Evolutionary conservation across 53 echinoderm and acorn worm genomes (phyloP).

Genomic region (Echinometra lucunter): DNA sequence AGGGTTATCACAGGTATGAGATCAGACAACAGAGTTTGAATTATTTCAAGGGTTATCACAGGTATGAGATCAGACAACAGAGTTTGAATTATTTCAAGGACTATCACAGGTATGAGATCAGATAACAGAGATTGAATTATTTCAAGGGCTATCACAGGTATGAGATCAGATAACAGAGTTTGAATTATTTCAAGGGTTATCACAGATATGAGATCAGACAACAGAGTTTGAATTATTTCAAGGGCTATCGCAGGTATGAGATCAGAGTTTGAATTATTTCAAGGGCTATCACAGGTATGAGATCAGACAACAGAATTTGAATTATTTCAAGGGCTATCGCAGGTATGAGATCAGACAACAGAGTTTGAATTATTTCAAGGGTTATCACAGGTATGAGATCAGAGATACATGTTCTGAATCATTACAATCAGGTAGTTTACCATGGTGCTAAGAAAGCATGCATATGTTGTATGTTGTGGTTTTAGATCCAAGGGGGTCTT

Average conservation of each 20-base stretch:
- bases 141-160: conserved; percentile 99
- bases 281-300: conserved; percentile 98
- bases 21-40: conserved; percentile 90
- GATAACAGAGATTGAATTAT: conserved; percentile 92
- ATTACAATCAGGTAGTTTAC: too few relatives aligned
- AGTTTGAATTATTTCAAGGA: conserved; percentile 95
- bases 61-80: conserved; percentile 91
- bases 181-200: conserved; percentile 96
- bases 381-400: conserved; percentile 74
- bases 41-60: conserved; percentile 98
- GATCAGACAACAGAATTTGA: conserved; percentile 90
- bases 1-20: conserved; percentile 98
- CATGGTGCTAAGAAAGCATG: too few relatives aligned
- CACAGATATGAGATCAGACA: conserved; percentile 94
- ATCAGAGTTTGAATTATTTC: conserved; percentile 95
- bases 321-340: conserved; percentile 98
- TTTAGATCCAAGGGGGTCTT: too few relatives aligned
- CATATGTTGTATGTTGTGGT: too few relatives aligned
- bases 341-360: conserved; percentile 92
- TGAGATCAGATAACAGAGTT: conserved; percentile 90
- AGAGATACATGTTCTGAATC: too few relatives aligned
- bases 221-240: conserved; percentile 95
- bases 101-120: conserved; percentile 94
- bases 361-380: conserved; percentile 95
- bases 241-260: conserved; percentile 96